Conservation (phyloP, 1,140 invertebrate genomes). For the Physella acuta region DNA sequence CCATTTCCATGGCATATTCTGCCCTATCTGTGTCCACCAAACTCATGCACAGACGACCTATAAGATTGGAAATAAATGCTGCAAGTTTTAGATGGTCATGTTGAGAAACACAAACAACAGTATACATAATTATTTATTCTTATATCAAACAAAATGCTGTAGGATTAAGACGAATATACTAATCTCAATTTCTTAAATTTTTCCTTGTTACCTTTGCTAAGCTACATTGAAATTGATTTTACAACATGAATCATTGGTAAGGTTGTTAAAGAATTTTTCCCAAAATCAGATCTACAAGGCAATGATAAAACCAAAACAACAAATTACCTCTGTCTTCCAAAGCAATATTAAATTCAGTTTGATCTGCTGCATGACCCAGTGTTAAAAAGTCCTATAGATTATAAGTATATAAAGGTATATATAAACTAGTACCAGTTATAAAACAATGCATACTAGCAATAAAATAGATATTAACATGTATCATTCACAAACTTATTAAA, state of each 20-base stretch:
- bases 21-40: conserved; percentile 85
- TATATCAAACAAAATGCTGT: too few species aligned
- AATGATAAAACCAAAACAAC: background rate
- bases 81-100: too few species aligned
- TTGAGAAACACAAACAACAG: too few species aligned
- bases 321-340: conserved; percentile 68
- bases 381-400: conserved; percentile 73
- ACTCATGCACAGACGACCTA: conserved; percentile 79
- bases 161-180: too few species aligned
- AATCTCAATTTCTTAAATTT: too few species aligned
- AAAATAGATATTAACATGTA: too few species aligned
- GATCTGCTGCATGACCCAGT: conserved; percentile 85
- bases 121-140: too few species aligned
- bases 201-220: too few species aligned
- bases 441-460: too few species aligned
- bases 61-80: too few species aligned
- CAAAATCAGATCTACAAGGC: background rate
- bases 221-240: background rate
- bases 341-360: conserved; percentile 72
- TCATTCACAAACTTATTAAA: too few species aligned
- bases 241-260: background rate
- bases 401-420: background rate
- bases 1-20: conserved; percentile 71
- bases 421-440: too few species aligned
- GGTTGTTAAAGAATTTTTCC: background rate